Evolutionary conservation across 1,140 invertebrate genomes (phyloP).

Genomic region (Agrilus planipennis): DNA sequence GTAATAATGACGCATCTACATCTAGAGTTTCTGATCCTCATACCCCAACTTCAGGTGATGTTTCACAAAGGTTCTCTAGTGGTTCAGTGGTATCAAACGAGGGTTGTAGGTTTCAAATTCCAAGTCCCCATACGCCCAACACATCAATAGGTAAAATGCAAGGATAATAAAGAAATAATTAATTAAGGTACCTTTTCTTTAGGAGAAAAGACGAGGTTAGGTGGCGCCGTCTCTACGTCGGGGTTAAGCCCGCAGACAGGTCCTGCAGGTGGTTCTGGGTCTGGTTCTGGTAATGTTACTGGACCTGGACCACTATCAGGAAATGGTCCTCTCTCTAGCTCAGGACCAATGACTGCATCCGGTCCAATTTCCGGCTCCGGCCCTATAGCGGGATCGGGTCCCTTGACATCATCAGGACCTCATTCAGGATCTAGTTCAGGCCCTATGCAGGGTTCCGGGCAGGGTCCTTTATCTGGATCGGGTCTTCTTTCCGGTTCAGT

Average conservation of each 20-base stretch:
- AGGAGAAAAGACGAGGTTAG: slow-evolving; percentile 17
- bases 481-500: too few species aligned
- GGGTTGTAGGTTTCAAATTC: slow-evolving; percentile 35
- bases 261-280: slow-evolving; percentile 29
- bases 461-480: too few species aligned
- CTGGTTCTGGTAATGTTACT: too few species aligned
- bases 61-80: slow-evolving; percentile 31
- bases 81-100: slow-evolving; percentile 28
- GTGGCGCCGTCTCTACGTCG: too few species aligned
- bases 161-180: neutral
- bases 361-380: too few species aligned
- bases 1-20: slow-evolving; percentile 26
- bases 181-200: neutral
- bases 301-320: too few species aligned
- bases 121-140: slow-evolving; percentile 37
- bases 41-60: slow-evolving; percentile 36
- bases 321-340: too few species aligned
- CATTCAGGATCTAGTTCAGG: too few species aligned
- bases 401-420: too few species aligned
- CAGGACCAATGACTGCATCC: too few species aligned
- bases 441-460: too few species aligned
- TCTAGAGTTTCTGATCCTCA: slow-evolving; percentile 35
- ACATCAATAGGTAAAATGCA: slow-evolving; percentile 19
- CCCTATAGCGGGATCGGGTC: too few species aligned
- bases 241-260: slow-evolving; percentile 20